These are phyloP conservation scores for Artibeus lituratus DNA, from an alignment of 2,797 vertebrate species.

Conservation along the genomic window DNA sequence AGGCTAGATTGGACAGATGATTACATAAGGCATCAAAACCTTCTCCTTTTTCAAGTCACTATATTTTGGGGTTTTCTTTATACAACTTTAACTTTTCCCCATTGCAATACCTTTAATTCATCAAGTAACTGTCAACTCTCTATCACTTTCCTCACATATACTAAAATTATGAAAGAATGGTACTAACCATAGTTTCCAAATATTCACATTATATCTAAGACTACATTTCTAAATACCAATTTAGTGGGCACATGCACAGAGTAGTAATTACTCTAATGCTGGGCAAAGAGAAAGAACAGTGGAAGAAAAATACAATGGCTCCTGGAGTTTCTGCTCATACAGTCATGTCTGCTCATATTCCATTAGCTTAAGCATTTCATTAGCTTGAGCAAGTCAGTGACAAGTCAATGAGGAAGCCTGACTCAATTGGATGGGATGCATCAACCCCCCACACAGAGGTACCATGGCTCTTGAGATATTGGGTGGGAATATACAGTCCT, in stretches of 20 bases:
- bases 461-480: background rate
- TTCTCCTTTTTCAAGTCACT: background rate
- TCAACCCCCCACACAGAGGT: background rate
- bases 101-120: background rate
- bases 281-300: background rate
- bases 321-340: background rate
- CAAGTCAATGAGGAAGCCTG: background rate
- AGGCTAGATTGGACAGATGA: background rate
- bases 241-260: background rate
- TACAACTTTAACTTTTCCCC: background rate
- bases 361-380: background rate
- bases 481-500: background rate
- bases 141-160: background rate
- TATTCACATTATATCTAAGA: background rate
- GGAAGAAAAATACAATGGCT: background rate
- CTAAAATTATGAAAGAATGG: background rate
- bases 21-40: background rate
- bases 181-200: background rate
- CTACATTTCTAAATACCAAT: background rate
- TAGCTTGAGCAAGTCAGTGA: background rate
- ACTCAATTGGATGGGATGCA: background rate
- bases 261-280: background rate
- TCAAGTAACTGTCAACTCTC: background rate
- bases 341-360: background rate
- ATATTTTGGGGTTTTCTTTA: background rate